phyloP scores from a whole-genome alignment of 1,140 invertebrate genomes.

The Conus betulinus region DNA sequence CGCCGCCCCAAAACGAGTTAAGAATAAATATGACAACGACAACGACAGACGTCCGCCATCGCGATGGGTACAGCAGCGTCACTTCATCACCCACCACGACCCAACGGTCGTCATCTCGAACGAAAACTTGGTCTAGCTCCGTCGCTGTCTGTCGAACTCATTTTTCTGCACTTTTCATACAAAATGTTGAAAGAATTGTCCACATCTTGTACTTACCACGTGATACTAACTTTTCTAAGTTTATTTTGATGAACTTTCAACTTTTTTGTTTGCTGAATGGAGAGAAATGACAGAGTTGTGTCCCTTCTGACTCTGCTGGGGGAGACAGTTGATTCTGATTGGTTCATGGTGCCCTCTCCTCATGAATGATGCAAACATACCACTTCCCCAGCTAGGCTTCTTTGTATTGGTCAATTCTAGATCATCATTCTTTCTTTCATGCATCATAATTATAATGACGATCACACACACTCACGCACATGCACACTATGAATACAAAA shows the following conservation, averaged over 20 bases:
- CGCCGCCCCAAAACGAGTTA: not conserved
- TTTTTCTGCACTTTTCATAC: not conserved
- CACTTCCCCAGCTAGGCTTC: too few species aligned
- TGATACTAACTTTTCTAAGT: conserved; percentile 11
- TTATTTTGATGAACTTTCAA: conserved; percentile 30
- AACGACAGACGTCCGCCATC: conserved; percentile 1
- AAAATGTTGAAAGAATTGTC: not conserved
- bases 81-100: conserved; percentile 14
- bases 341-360: not conserved
- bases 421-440: too few species aligned
- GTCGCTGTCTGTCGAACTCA: not conserved
- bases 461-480: too few species aligned
- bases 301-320: not conserved
- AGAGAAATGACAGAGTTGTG: not conserved
- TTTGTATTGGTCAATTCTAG: too few species aligned
- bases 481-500: too few species aligned
- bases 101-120: not conserved
- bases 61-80: not conserved
- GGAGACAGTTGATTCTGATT: not conserved
- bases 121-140: not conserved
- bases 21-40: conserved; percentile 12
- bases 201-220: not conserved
- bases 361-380: not conserved
- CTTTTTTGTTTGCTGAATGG: conserved; percentile 2
- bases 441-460: too few species aligned